Base-by-base conservation (phyloP, 2,888 invertebrate species). In the Apeira syringaria region DNA sequence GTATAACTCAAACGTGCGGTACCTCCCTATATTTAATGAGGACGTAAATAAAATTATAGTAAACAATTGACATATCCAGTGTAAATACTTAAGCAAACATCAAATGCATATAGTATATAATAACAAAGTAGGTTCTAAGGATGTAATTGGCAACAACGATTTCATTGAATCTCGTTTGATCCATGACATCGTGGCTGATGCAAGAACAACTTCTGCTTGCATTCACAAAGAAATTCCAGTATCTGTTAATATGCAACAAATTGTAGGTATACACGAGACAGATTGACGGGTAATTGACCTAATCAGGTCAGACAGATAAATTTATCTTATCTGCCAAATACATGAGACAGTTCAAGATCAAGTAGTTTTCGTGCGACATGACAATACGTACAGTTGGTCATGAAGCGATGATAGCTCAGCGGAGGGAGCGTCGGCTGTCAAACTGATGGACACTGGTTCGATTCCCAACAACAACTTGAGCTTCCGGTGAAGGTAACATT, bases 321-420 rank as follows among this genome's bases (percentile, higher is more conserved):
- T 49, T 51, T 45, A 53, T 47, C 37, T 51, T 45, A 53, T 47
- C 37, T 47, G 39, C 50, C 53, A 48, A 29, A 40, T 58, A 53
- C 59, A 50, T 33, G 50, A 33, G 49, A 29, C 53, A 55, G 51
- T 46, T 57, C 56, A 59, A 58, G 61, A 61, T 29, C 46, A 50
- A 9, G 38, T 53, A 40, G 32, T 37, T 42, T 56, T 62, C 53
- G 53, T n/a, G 10, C 26, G 10, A 18, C 15, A 33, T 27, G 33
- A 37, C 28, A 44, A 18, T 10, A 20, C 20, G 6, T n/a, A 7
- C 20, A 20, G 7, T 3, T 25, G 24, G 13, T 22, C 24, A 30
- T 25, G 5, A 15, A 9, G 7, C 24, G n/a, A 30, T 8, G 20
- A 20, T 27, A 8, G 4, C 3, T 40, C 51, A 38, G 53, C 53